A percentile compares a stretch with the other conserved stretches of the same genome.
Conservation (phyloP, 35 echinoderm and acorn worm species). For the Chiridota heheva region DNA sequence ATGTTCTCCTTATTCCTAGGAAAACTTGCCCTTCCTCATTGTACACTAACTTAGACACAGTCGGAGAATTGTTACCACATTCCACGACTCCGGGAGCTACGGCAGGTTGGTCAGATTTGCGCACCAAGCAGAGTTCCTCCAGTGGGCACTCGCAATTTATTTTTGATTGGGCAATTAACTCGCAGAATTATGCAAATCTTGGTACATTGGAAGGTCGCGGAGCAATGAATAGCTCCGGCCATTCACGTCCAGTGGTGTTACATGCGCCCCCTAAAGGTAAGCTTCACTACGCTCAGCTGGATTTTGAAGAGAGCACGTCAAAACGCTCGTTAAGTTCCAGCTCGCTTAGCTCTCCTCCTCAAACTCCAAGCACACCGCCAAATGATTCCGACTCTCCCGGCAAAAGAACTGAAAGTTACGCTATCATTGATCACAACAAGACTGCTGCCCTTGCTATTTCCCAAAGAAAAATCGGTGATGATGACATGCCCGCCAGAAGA, state of each 20-base stretch:
- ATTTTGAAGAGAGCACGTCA: constrained; percentile 62
- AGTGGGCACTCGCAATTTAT: constrained; percentile 69
- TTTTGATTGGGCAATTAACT: constrained; percentile 62
- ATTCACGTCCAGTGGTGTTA: constrained; percentile 8
- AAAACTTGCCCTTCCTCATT: constrained; percentile 55
- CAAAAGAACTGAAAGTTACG: constrained; percentile 69
- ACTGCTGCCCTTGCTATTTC: constrained; percentile 84
- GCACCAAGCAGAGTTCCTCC: constrained; percentile 50
- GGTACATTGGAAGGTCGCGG: constrained; percentile 38
- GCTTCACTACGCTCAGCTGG: constrained; percentile 88
- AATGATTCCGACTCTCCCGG: constrained; percentile 29
- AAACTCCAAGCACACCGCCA: constrained; percentile 61
- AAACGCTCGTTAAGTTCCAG: constrained; percentile 61
- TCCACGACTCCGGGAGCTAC: neutral
- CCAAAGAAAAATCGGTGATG: constrained; percentile 70
- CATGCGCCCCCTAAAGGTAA: constrained; percentile 84
- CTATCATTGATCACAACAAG: constrained; percentile 87
- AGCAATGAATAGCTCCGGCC: constrained; percentile 2
- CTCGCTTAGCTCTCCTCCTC: constrained; percentile 68
- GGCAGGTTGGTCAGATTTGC: constrained; percentile 1
- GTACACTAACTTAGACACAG: constrained; percentile 91
- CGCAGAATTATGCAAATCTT: constrained; percentile 76
- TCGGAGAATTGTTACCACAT: constrained; percentile 72
- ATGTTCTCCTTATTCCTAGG: too few species aligned
- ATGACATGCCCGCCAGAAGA: constrained; percentile 23